A percentile compares a stretch with the other conserved stretches of the same genome.
Conservation (phyloP, 2,888 invertebrate genomes). For the Parnassius apollo region DNA sequence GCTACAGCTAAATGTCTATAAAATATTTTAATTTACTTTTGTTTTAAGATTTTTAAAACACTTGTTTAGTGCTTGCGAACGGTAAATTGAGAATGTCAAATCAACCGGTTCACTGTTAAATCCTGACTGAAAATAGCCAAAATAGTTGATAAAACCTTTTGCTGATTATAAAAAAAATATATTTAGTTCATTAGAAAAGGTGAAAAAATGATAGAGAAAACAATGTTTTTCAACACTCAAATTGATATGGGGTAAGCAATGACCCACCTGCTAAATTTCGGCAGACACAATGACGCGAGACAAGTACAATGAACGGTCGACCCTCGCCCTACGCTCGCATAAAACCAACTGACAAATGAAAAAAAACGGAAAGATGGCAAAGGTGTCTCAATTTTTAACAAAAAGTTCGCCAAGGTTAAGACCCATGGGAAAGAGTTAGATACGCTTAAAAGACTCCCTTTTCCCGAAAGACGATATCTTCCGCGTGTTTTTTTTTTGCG, state of each 20-base stretch:
- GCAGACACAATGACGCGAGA: conserved; percentile 52
- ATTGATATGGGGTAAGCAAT: conserved; percentile 38
- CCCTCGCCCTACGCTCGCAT: conserved; percentile 59
- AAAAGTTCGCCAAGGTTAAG: conserved; percentile 76
- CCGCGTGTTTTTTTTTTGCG: conserved; percentile 53
- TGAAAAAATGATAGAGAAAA: background rate
- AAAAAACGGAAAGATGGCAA: conserved; percentile 76
- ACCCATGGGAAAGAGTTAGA: conserved; percentile 81
- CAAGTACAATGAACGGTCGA: conserved; percentile 57
- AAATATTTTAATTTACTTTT: too few species aligned
- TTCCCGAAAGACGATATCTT: conserved; percentile 62
- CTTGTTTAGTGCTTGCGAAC: too few species aligned
- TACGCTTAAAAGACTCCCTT: conserved; percentile 57
- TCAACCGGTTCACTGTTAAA: too few species aligned
- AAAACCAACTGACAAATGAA: conserved; percentile 53
- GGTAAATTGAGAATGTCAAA: too few species aligned
- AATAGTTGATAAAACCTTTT: background rate
- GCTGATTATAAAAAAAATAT: background rate
- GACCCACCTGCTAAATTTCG: conserved; percentile 75
- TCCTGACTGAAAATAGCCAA: too few species aligned
- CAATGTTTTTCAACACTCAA: conserved; percentile 8
- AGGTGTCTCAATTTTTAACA: conserved; percentile 77
- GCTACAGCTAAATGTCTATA: too few species aligned
- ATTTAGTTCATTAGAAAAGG: background rate
- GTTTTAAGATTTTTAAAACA: too few species aligned